phyloP scores from a whole-genome alignment of 2,797 vertebrate species.

The Anolis apletophallus region DNA sequence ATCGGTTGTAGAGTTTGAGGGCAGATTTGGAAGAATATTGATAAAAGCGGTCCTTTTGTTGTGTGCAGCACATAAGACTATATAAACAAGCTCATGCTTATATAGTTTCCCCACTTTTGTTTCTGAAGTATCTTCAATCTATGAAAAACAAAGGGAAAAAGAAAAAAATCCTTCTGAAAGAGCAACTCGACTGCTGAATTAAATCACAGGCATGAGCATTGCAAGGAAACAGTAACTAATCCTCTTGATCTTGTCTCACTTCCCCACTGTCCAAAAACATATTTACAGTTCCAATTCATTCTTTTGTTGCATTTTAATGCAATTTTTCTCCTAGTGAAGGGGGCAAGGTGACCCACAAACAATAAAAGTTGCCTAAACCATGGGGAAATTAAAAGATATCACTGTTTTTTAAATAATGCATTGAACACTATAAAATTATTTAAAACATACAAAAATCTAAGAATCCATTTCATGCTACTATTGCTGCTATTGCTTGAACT shows the following conservation, averaged over 20 bases:
- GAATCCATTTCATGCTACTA: not conserved
- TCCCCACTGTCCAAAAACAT: fast-evolving
- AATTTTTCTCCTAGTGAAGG: no score
- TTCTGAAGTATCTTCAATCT: not conserved
- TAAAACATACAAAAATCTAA: not conserved
- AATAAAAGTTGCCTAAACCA: no score
- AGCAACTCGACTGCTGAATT: not conserved
- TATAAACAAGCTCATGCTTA: slow-evolving; percentile 14
- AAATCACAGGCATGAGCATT: not conserved
- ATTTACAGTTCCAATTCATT: not conserved
- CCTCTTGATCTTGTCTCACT: not conserved
- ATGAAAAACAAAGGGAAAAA: not conserved
- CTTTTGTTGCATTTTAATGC: no score
- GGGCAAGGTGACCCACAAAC: no score
- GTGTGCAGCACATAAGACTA: not conserved
- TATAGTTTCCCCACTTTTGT: not conserved
- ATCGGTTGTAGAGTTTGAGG: slow-evolving; percentile 10
- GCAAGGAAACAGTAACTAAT: not conserved
- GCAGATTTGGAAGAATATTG: slow-evolving; percentile 23
- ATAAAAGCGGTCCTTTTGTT: slow-evolving; percentile 25
- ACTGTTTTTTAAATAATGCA: no score
- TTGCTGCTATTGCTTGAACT: not conserved
- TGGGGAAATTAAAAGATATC: no score
- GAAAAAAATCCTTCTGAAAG: not conserved
- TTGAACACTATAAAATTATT: no score